phyloP scores from a whole-genome alignment of 2,888 invertebrate species.

The Abscondita cerata region DNA sequence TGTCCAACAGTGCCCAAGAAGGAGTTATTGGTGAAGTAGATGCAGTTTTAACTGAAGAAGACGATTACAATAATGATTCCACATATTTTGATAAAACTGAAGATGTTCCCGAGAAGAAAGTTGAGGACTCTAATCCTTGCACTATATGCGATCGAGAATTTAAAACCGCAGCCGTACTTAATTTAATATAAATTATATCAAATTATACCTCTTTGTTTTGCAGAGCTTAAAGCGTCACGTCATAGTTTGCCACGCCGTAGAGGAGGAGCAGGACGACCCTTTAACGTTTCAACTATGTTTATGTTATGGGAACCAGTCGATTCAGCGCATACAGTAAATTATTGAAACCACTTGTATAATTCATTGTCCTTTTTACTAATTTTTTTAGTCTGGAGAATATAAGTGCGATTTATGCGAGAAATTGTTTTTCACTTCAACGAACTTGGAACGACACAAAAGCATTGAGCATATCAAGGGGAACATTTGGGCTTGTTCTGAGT shows the following conservation, averaged over 20 bases:
- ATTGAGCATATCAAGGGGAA: constrained; percentile 72
- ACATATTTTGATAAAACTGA: not conserved
- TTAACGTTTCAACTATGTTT: constrained; percentile 60
- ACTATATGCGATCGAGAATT: constrained; percentile 50
- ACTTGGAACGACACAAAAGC: constrained; percentile 69
- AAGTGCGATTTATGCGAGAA: constrained; percentile 71
- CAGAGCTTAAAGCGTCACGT: constrained; percentile 58
- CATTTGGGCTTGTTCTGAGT: constrained; percentile 70
- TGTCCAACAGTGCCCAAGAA: not conserved
- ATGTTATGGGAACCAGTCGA: constrained; percentile 65
- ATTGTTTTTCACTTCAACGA: constrained; percentile 73
- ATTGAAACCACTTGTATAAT: too few species aligned
- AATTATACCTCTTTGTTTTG: constrained; percentile 29
- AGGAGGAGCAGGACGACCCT: constrained; percentile 49
- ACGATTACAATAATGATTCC: not conserved
- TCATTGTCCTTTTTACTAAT: too few species aligned
- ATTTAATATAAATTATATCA: constrained; percentile 5
- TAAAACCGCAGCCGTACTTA: constrained; percentile 52
- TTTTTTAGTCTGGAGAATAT: constrained; percentile 60
- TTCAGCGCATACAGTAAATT: constrained; percentile 63
- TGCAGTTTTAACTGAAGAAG: not conserved
- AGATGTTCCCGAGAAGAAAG: constrained; percentile 13
- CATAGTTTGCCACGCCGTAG: constrained; percentile 48
- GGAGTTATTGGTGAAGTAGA: constrained; percentile 7
- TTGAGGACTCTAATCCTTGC: constrained; percentile 45